Percentiles rank a stretch among this genome's conserved stretches.
Conservation (phyloP, 2,113 vertebrate genomes). For the Anseranas semipalmata region DNA sequence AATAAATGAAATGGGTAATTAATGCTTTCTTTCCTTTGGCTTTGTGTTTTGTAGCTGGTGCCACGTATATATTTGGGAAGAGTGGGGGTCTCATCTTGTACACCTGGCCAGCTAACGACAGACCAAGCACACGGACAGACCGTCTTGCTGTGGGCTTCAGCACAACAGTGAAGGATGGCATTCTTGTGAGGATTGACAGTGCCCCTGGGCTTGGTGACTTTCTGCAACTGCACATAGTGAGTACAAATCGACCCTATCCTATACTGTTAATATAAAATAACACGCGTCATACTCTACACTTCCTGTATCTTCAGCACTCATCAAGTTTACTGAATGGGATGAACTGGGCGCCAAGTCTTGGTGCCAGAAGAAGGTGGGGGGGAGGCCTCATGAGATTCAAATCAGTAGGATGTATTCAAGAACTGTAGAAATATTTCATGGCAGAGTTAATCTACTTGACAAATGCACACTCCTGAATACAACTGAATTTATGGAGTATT, state of each 20-base stretch:
- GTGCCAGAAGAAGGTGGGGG: background rate
- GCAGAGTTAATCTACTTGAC: slow-evolving; percentile 52
- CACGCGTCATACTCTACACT: background rate
- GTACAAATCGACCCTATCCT: slow-evolving; percentile 51
- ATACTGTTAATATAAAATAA: background rate
- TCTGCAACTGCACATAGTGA: slow-evolving; percentile 97
- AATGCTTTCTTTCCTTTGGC: background rate
- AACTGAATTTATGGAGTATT: background rate
- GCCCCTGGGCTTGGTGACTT: slow-evolving; percentile 94
- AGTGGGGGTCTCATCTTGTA: slow-evolving; percentile 95
- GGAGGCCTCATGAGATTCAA: background rate
- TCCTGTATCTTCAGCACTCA: background rate
- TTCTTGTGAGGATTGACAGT: slow-evolving; percentile 95
- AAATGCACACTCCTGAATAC: background rate
- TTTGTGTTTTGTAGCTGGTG: slow-evolving; percentile 84
- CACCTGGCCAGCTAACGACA: slow-evolving; percentile 96
- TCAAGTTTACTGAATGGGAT: background rate
- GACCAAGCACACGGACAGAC: slow-evolving; percentile 94
- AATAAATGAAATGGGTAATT: background rate
- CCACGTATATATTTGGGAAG: slow-evolving; percentile 96
- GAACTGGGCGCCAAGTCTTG: background rate
- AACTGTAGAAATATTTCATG: too few relatives aligned
- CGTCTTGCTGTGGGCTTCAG: slow-evolving; percentile 89
- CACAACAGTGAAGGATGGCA: slow-evolving; percentile 90
- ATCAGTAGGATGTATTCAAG: too few relatives aligned